phyloP scores from a whole-genome alignment of 2,797 vertebrate species.

The Arrhamphus sclerolepis region DNA sequence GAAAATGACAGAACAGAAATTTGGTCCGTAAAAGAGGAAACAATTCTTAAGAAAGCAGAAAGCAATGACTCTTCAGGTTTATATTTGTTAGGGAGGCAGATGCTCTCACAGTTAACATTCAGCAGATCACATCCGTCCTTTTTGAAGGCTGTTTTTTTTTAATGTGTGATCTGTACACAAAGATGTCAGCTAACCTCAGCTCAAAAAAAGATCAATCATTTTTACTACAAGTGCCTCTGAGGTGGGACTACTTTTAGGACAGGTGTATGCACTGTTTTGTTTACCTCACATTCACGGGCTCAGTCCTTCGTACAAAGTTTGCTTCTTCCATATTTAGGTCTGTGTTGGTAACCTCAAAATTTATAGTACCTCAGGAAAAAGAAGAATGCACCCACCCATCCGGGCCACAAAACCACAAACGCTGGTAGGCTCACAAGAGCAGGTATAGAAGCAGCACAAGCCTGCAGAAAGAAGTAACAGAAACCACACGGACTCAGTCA shows the following conservation, averaged over 20 bases:
- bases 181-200: not conserved
- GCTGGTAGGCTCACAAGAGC: constrained; percentile 15
- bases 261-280: constrained; percentile 10
- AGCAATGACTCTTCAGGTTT: not conserved
- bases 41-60: not conserved
- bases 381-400: constrained; percentile 73
- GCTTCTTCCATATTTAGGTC: constrained; percentile 49
- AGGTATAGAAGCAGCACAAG: constrained; percentile 11
- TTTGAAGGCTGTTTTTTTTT: too few relatives aligned
- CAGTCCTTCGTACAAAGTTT: constrained; percentile 10
- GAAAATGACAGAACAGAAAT: too few relatives aligned
- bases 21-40: not conserved
- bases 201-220: constrained; percentile 19
- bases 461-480: constrained; percentile 33
- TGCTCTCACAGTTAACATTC: not conserved
- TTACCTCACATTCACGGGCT: constrained; percentile 22
- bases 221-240: constrained; percentile 10
- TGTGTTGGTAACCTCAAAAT: constrained; percentile 56
- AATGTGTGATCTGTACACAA: not conserved
- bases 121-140: not conserved
- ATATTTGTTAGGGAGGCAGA: too few relatives aligned
- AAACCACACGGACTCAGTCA: constrained; percentile 58
- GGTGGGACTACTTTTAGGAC: not conserved
- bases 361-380: constrained; percentile 65
- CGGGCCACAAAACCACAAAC: constrained; percentile 78